Evolutionary conservation across 2,888 invertebrate genomes (phyloP).

Genomic region (Dyspetes luteomarginatus): DNA sequence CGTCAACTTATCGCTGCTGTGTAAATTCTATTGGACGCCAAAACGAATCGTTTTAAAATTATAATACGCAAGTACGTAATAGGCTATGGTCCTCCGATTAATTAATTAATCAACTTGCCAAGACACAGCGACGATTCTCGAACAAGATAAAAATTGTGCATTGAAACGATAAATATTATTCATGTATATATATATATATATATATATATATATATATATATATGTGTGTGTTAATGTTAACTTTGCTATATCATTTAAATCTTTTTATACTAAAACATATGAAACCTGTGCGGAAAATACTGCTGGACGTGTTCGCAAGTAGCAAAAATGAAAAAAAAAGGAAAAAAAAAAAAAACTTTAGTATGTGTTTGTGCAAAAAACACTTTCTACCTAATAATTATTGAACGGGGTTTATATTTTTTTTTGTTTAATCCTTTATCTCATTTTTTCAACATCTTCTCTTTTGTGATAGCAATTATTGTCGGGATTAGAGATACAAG

Average conservation of each 20-base stretch:
- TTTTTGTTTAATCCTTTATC: neutral
- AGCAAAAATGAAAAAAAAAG: neutral
- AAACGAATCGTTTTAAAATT: slow-evolving; percentile 17
- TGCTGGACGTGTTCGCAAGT: slow-evolving; percentile 40
- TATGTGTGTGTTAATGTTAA: slow-evolving; percentile 2
- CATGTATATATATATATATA: slow-evolving; percentile 14
- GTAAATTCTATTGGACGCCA: slow-evolving; percentile 33
- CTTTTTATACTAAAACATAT: slow-evolving; percentile 15
- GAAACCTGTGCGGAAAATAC: slow-evolving; percentile 48
- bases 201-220: neutral
- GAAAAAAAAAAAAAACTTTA: neutral
- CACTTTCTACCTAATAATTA: neutral
- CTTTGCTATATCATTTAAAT: neutral
- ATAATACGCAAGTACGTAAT: slow-evolving; percentile 32
- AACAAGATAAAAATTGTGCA: slow-evolving; percentile 32
- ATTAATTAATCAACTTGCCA: slow-evolving; percentile 35
- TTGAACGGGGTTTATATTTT: slow-evolving; percentile 3
- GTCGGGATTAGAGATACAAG: slow-evolving; percentile 54
- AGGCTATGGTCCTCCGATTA: slow-evolving; percentile 60
- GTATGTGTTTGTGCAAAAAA: neutral
- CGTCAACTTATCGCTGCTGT: neutral
- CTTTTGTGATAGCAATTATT: slow-evolving; percentile 57
- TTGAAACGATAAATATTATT: slow-evolving; percentile 17
- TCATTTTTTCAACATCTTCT: neutral
- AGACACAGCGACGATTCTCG: slow-evolving; percentile 12